A percentile compares a stretch with the other conserved stretches of the same genome.
phyloP scores from a whole-genome alignment of 2,888 invertebrate species.

The Orchestes rusci region DNA sequence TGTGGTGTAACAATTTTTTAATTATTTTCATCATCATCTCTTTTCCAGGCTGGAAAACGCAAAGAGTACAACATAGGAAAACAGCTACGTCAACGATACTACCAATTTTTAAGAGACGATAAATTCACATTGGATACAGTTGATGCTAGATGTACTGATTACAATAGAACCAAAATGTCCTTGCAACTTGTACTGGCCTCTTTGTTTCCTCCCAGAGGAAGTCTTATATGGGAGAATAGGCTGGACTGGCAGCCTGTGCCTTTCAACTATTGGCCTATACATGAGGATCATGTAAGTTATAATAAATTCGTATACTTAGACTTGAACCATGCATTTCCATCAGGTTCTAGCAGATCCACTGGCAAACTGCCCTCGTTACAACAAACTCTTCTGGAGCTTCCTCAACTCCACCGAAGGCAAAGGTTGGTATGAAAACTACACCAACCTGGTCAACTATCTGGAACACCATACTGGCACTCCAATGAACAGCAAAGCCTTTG shows the following conservation, averaged over 20 bases:
- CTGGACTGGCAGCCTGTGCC: conserved; percentile 36
- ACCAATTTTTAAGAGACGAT: conserved; percentile 50
- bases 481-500: conserved; percentile 26
- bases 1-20: too few relatives aligned
- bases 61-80: conserved; percentile 52
- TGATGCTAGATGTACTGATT: conserved; percentile 60
- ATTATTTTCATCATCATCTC: too few relatives aligned
- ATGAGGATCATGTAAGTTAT: conserved; percentile 30
- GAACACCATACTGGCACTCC: conserved; percentile 26
- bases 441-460: conserved; percentile 23
- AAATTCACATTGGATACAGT: conserved; percentile 50
- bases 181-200: conserved; percentile 61
- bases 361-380: conserved; percentile 30
- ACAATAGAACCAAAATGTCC: conserved; percentile 66
- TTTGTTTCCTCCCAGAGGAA: conserved; percentile 55
- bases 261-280: conserved; percentile 29
- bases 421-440: conserved; percentile 25
- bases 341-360: conserved; percentile 31
- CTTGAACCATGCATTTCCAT: not conserved
- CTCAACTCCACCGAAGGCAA: conserved; percentile 27
- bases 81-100: conserved; percentile 56
- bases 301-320: too few relatives aligned
- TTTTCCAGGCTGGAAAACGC: conserved; percentile 38
- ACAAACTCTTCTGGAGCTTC: conserved; percentile 26
- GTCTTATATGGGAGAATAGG: conserved; percentile 49